Evolutionary conservation across 2,888 invertebrate species (phyloP).

Genomic region (Apoderus coryli): DNA sequence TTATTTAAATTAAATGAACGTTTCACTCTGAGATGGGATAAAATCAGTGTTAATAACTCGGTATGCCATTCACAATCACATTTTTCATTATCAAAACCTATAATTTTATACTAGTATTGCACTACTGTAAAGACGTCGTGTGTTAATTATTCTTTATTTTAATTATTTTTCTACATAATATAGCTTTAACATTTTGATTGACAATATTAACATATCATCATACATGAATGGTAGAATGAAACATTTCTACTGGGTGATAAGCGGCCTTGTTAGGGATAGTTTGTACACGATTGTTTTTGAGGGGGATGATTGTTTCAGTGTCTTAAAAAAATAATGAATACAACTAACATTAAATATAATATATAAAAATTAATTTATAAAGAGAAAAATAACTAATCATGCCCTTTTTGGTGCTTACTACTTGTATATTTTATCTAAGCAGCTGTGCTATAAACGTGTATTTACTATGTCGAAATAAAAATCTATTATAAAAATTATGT

Average conservation of each 20-base stretch:
- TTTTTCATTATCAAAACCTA: too few relatives aligned
- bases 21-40: too few relatives aligned
- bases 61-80: too few relatives aligned
- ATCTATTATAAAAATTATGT: conserved; percentile 9
- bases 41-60: too few relatives aligned
- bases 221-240: conserved; percentile 23
- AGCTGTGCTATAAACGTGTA: conserved; percentile 28
- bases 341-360: too few relatives aligned
- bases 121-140: too few relatives aligned
- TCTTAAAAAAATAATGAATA: conserved; percentile 24
- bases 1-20: too few relatives aligned
- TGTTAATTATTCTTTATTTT: too few relatives aligned
- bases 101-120: too few relatives aligned
- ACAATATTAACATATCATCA: conserved; percentile 33
- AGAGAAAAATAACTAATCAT: conserved; percentile 24
- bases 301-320: conserved; percentile 25
- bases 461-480: conserved; percentile 22
- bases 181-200: conserved; percentile 29
- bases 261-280: conserved; percentile 29
- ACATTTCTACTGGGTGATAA: conserved; percentile 30
- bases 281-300: conserved; percentile 24
- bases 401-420: conserved; percentile 29
- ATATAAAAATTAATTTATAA: too few relatives aligned
- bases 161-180: too few relatives aligned
- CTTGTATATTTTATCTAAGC: conserved; percentile 28